phyloP scores from a whole-genome alignment of 2,113 vertebrate species.

The Hypocryptadius cinnamomeus region DNA sequence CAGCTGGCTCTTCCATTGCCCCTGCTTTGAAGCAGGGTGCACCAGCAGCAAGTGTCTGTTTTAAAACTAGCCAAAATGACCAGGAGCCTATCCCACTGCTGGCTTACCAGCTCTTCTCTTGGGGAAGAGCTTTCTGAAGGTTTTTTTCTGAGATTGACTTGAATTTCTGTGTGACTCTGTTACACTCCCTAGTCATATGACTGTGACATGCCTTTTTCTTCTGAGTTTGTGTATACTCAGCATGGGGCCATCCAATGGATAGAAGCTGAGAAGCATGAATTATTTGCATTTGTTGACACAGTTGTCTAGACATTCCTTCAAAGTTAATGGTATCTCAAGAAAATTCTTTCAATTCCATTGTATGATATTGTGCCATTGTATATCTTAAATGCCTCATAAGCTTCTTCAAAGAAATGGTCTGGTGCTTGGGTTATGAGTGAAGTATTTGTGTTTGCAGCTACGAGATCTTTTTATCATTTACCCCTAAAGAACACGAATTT shows the following conservation, averaged over 20 bases:
- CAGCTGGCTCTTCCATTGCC: not conserved
- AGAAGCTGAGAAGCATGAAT: constrained; percentile 64
- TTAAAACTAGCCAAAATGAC: constrained; percentile 49
- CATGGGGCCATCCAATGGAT: constrained; percentile 65
- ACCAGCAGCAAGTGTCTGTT: constrained; percentile 9
- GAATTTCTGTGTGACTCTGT: constrained; percentile 59
- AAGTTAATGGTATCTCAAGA: constrained; percentile 62
- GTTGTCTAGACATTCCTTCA: constrained; percentile 74
- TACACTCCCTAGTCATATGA: constrained; percentile 50
- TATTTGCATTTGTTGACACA: constrained; percentile 70
- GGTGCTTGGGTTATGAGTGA: constrained; percentile 54
- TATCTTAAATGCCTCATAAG: constrained; percentile 64
- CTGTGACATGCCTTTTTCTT: constrained; percentile 70
- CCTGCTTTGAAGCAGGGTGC: not conserved
- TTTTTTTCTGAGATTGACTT: constrained; percentile 42
- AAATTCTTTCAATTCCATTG: constrained; percentile 64
- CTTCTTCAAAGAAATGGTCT: constrained; percentile 66
- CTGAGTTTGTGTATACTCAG: constrained; percentile 68
- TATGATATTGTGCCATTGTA: constrained; percentile 58
- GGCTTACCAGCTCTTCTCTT: not conserved
- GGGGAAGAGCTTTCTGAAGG: constrained; percentile 51
- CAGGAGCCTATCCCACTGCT: constrained; percentile 24
- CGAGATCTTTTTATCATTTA: constrained; percentile 20
- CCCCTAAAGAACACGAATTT: not conserved
- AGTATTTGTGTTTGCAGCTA: constrained; percentile 46